These are phyloP conservation scores for Amia ocellicauda DNA, from an alignment of 2,113 vertebrate species.

Conservation along the genomic window DNA sequence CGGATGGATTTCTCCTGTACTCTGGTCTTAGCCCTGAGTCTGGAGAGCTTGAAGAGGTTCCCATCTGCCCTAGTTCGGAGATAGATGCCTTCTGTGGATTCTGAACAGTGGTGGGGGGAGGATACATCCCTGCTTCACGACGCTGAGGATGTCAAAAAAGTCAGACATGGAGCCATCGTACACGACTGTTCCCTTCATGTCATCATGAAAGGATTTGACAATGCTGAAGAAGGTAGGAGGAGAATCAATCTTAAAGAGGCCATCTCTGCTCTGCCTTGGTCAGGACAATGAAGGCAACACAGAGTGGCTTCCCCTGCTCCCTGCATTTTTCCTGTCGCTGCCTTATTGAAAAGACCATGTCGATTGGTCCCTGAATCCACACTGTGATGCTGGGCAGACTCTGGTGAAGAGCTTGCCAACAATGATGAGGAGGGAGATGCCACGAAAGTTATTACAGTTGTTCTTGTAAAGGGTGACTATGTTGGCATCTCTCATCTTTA, in stretches of 20 bases:
- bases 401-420: conserved; percentile 7
- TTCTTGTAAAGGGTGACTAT: conserved; percentile 14
- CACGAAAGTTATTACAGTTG: conserved; percentile 11
- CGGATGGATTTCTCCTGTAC: background rate
- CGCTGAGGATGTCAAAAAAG: background rate
- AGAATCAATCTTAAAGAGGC: background rate
- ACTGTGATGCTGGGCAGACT: conserved; percentile 6
- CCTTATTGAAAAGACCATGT: conserved; percentile 3
- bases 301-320: conserved; percentile 9
- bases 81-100: background rate
- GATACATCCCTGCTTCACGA: conserved; percentile 8
- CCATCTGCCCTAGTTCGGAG: background rate
- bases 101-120: background rate
- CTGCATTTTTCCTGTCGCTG: conserved; percentile 20
- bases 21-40: background rate
- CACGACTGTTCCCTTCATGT: conserved; percentile 7
- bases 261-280: conserved; percentile 10
- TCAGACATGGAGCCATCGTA: background rate
- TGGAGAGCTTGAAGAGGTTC: background rate
- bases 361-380: conserved; percentile 1
- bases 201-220: conserved; percentile 8
- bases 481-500: background rate
- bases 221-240: background rate
- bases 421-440: conserved; percentile 6
- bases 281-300: conserved; percentile 15